Percentiles rank a stretch among this genome's conserved stretches.
Evolutionary conservation across 2,797 vertebrate species (phyloP).

Genomic region (Acestrorhynchus altus): DNA sequence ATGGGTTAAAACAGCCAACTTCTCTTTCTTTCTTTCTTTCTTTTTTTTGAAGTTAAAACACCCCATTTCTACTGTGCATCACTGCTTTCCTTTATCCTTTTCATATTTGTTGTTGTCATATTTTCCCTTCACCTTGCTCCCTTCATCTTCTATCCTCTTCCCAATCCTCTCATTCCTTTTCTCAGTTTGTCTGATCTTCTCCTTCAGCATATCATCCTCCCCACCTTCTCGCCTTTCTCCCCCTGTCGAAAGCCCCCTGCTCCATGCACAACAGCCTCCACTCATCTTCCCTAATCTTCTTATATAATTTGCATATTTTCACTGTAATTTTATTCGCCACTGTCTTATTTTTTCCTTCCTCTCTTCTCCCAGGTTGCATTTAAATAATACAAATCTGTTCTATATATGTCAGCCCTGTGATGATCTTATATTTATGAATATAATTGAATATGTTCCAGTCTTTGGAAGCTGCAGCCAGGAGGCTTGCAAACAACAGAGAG

Average conservation of each 20-base stretch:
- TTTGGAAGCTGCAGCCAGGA: conserved; percentile 78
- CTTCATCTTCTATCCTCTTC: conserved; percentile 11
- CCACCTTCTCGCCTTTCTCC: conserved; percentile 1
- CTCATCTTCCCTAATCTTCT: conserved; percentile 80
- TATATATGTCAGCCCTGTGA: conserved; percentile 80
- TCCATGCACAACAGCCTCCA: conserved; percentile 57
- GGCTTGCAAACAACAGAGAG: conserved; percentile 71
- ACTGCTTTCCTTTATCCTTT: conserved; percentile 7
- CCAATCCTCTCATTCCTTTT: background rate
- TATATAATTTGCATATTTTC: conserved; percentile 79
- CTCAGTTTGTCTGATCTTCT: conserved; percentile 29
- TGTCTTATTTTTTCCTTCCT: conserved; percentile 51
- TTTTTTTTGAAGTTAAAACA: background rate
- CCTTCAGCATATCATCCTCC: conserved; percentile 25
- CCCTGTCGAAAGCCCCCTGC: conserved; percentile 51
- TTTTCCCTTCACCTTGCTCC: conserved; percentile 15
- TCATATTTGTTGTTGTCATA: background rate
- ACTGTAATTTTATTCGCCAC: conserved; percentile 69
- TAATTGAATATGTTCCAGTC: conserved; percentile 79
- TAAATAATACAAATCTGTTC: conserved; percentile 83
- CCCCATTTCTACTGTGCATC: conserved; percentile 7
- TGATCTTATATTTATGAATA: conserved; percentile 79
- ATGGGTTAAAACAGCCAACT: too few relatives aligned
- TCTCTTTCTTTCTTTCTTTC: too few relatives aligned
- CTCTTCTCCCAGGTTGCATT: conserved; percentile 74